Conservation (phyloP, 2,113 vertebrate species). For the Thomomys bottae region DNA sequence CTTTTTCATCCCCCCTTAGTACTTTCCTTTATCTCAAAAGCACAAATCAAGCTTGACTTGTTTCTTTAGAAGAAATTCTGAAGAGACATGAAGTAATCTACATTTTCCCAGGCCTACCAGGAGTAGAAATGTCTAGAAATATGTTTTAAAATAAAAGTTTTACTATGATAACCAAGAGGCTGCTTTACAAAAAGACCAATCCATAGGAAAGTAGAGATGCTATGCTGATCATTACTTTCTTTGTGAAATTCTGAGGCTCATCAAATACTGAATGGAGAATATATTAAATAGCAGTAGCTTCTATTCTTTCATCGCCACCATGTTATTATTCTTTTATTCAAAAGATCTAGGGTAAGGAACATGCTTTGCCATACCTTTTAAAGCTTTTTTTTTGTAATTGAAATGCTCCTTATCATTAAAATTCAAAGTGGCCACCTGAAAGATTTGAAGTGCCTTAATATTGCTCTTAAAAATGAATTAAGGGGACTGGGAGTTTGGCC, state of each 20-base stretch:
- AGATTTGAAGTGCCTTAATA: conserved; percentile 46
- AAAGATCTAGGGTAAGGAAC: conserved; percentile 40
- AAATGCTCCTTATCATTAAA: conserved; percentile 40
- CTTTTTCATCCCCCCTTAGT: conserved; percentile 50
- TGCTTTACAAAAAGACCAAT: conserved; percentile 63
- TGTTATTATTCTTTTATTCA: conserved; percentile 51
- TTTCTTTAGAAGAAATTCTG: conserved; percentile 70
- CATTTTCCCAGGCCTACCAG: conserved; percentile 70
- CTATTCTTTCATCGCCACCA: conserved; percentile 51
- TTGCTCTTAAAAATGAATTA: conserved; percentile 51
- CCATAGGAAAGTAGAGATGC: conserved; percentile 61
- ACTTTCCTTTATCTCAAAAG: conserved; percentile 66
- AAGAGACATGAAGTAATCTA: conserved; percentile 73
- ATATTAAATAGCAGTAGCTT: conserved; percentile 55
- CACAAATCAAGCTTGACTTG: conserved; percentile 61
- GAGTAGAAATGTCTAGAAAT: conserved; percentile 65
- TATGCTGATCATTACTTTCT: conserved; percentile 67
- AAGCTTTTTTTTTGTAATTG: conserved; percentile 46
- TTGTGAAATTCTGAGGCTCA: conserved; percentile 63
- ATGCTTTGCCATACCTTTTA: conserved; percentile 42
- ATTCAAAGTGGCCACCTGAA: conserved; percentile 46
- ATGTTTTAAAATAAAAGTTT: conserved; percentile 74
- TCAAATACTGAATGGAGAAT: conserved; percentile 52
- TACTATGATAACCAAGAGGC: conserved; percentile 65
- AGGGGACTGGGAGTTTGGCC: conserved; percentile 24